Conservation (phyloP, 2,888 invertebrate genomes). For the Schizaphis graminum region DNA sequence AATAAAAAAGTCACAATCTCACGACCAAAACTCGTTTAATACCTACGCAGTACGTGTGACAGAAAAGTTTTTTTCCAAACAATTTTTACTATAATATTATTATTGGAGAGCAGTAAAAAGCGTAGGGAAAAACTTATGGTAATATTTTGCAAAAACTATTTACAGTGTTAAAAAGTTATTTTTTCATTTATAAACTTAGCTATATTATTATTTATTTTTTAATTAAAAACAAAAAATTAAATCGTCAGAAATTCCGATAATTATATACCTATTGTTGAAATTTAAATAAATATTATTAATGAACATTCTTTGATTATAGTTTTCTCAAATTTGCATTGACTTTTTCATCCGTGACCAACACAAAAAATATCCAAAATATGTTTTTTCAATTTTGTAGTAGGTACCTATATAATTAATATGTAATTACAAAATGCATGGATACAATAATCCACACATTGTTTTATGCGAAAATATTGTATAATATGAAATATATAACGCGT, state of each 20-base stretch:
- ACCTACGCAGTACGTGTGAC: constrained; percentile 13
- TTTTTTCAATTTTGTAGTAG: background rate
- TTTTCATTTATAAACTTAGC: background rate
- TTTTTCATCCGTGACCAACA: background rate
- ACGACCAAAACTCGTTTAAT: constrained; percentile 60
- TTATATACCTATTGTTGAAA: background rate
- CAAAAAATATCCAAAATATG: background rate
- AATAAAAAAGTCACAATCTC: constrained; percentile 53
- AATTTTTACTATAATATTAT: background rate
- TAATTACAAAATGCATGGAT: background rate
- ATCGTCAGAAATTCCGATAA: background rate
- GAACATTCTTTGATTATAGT: background rate
- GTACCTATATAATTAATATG: no score
- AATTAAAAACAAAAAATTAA: constrained; percentile 15
- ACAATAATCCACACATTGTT: background rate
- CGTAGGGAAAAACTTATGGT: background rate
- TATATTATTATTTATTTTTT: background rate
- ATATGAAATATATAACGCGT: background rate
- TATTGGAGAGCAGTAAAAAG: constrained; percentile 18
- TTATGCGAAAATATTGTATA: background rate
- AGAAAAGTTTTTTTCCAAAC: constrained; percentile 21
- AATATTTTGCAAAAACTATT: background rate
- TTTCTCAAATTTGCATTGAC: background rate
- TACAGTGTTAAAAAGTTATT: background rate
- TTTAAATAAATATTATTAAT: background rate